Conservation (phyloP, 2,888 invertebrate genomes). For the Pyralis farinalis region DNA sequence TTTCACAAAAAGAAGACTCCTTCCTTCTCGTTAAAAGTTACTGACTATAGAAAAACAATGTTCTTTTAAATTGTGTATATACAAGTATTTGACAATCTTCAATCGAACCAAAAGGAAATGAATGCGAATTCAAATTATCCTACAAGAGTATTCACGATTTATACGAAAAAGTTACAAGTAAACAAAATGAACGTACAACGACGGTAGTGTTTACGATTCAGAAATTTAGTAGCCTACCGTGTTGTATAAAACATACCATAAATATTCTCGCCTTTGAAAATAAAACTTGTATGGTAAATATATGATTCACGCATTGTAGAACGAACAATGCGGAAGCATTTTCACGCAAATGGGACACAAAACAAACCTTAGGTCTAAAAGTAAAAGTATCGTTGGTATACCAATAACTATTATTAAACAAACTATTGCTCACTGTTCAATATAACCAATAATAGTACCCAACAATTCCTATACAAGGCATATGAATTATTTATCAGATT, state of each 20-base stretch:
- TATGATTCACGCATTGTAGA: conserved; percentile 28
- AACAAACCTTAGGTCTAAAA: conserved; percentile 30
- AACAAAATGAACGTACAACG: conserved; percentile 2
- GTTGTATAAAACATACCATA: conserved; percentile 4
- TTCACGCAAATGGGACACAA: conserved; percentile 32
- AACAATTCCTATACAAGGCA: not conserved
- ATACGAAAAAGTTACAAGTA: conserved; percentile 1
- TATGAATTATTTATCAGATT: not conserved
- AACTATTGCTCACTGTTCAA: not conserved
- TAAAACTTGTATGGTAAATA: conserved; percentile 8
- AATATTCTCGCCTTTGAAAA: conserved; percentile 3
- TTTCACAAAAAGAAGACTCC: conserved; percentile 5
- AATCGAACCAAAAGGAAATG: not conserved
- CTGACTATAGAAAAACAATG: not conserved
- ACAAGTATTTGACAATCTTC: not conserved
- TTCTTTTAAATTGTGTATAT: not conserved
- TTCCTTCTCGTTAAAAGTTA: conserved; percentile 12
- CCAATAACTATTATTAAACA: conserved; percentile 17
- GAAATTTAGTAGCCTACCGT: conserved; percentile 8
- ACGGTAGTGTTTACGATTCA: conserved; percentile 7
- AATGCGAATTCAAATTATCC: not conserved
- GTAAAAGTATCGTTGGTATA: conserved; percentile 37
- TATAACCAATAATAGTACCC: not conserved
- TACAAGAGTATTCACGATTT: not conserved
- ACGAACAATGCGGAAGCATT: conserved; percentile 37